Percentiles rank a stretch among this genome's conserved stretches.
phyloP scores from a whole-genome alignment of 2,888 invertebrate genomes.

The Hipparchia semele region DNA sequence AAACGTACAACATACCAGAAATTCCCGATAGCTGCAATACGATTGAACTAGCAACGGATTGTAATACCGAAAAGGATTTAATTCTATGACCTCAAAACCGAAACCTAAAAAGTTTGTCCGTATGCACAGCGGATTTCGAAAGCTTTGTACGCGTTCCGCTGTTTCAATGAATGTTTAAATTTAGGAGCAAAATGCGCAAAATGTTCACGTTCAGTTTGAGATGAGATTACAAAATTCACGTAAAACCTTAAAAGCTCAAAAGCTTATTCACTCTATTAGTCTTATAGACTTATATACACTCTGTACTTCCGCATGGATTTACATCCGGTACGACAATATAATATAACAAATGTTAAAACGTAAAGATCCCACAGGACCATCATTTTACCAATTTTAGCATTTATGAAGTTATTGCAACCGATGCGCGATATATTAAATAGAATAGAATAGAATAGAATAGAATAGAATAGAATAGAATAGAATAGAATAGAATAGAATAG shows the following conservation, averaged over 20 bases:
- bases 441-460: no score
- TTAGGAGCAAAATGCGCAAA: conserved; percentile 3
- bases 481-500: no score
- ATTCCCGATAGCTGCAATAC: not conserved
- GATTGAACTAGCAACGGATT: conserved; percentile 3
- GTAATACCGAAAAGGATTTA: conserved; percentile 18
- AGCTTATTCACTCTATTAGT: not conserved
- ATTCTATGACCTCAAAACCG: conserved; percentile 20
- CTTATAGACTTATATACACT: no score
- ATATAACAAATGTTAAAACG: no score
- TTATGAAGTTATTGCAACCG: no score
- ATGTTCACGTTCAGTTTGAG: conserved; percentile 4
- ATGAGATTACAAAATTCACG: conserved; percentile 1
- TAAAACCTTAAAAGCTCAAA: not conserved
- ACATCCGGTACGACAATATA: no score
- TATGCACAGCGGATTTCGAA: conserved; percentile 5
- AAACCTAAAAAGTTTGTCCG: conserved; percentile 16
- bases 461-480: no score
- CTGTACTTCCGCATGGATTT: no score
- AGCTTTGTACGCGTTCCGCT: conserved; percentile 1
- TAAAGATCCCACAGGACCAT: no score
- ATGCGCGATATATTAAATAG: no score
- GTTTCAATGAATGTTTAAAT: conserved; percentile 17
- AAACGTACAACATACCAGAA: not conserved
- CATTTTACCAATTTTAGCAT: no score